Percentiles rank a stretch among this genome's conserved stretches.
These are phyloP conservation scores for Callinectes sapidus DNA, from an alignment of 2,888 invertebrate genomes.

Conservation along the genomic window DNA sequence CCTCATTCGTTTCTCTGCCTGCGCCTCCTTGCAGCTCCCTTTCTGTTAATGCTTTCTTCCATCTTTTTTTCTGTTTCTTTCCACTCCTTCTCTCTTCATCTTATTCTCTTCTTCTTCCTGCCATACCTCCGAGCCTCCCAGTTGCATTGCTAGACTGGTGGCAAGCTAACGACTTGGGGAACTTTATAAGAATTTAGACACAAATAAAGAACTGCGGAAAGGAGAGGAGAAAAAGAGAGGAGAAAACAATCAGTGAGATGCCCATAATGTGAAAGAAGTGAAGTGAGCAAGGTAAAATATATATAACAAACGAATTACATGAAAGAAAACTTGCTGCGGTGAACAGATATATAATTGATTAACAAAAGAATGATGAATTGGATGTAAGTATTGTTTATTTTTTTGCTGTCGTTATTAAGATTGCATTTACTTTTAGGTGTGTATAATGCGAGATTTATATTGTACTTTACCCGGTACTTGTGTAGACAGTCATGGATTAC, in stretches of 20 bases:
- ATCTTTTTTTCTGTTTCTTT: background rate
- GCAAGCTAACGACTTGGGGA: background rate
- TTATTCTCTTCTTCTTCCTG: background rate
- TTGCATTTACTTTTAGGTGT: background rate
- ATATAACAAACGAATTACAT: too few relatives aligned
- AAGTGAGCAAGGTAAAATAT: background rate
- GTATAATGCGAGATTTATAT: background rate
- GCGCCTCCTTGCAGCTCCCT: background rate
- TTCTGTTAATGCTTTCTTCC: background rate
- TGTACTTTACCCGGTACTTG: background rate
- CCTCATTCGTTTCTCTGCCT: background rate
- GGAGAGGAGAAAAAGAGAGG: background rate
- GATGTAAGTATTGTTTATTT: background rate
- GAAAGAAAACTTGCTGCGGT: too few relatives aligned
- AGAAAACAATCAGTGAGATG: background rate
- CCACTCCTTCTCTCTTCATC: background rate
- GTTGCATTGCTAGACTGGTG: background rate
- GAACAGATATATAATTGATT: background rate
- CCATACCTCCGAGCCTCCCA: background rate
- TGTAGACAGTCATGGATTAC: background rate
- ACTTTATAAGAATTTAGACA: background rate
- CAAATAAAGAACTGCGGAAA: background rate
- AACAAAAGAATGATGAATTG: background rate
- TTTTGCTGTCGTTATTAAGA: background rate
- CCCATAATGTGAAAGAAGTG: too few relatives aligned